A percentile compares a stretch with the other conserved stretches of the same genome.
These are phyloP conservation scores for Eidolon helvum DNA, from an alignment of 2,113 vertebrate species.

Conservation along the genomic window DNA sequence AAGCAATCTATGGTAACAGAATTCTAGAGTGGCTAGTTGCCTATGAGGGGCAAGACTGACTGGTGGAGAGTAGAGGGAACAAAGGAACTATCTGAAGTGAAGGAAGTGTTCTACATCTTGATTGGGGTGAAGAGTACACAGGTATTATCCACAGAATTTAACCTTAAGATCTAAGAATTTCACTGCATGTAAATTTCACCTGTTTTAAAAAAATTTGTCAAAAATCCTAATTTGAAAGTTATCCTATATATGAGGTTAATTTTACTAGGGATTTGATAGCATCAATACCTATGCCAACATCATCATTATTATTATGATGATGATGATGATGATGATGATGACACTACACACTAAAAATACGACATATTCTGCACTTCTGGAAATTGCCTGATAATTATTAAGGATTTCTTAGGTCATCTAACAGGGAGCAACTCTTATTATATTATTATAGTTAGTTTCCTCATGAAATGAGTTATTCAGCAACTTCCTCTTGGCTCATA, in stretches of 20 bases:
- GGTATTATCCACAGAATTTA: background rate
- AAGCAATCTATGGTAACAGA: background rate
- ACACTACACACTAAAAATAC: background rate
- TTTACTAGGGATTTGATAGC: background rate
- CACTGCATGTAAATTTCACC: background rate
- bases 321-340: background rate
- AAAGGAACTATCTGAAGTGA: background rate
- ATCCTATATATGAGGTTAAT: background rate
- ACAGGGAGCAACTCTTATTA: background rate
- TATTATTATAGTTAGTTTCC: background rate
- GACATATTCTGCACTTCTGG: background rate
- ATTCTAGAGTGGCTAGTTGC: background rate
- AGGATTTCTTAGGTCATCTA: constrained; percentile 13
- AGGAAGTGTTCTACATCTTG: background rate
- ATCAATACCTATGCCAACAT: background rate
- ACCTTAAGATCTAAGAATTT: background rate
- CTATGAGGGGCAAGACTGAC: background rate
- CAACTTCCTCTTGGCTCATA: background rate
- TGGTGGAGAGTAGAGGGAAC: background rate
- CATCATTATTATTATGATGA: background rate
- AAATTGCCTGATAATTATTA: background rate
- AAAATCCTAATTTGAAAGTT: background rate
- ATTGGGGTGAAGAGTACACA: background rate
- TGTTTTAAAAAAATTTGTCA: background rate
- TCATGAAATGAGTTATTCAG: background rate